Evolutionary conservation across 2,888 invertebrate genomes (phyloP).

Genomic region (Ophion ellenae): DNA sequence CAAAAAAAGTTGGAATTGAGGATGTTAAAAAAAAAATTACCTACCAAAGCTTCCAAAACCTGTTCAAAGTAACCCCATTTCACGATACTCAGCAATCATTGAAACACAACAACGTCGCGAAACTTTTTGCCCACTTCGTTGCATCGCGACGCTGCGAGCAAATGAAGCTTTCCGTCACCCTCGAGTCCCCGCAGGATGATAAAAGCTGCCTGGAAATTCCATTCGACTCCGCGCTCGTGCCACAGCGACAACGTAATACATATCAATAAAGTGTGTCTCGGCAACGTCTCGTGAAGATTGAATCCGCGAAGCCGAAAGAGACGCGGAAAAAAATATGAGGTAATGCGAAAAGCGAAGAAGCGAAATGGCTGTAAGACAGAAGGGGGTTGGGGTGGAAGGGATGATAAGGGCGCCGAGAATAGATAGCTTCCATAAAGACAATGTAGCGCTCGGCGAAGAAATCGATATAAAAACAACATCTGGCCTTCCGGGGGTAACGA

Average conservation of each 20-base stretch:
- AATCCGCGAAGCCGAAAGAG: conserved; percentile 20
- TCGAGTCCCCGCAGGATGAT: neutral
- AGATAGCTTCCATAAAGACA: conserved; percentile 62
- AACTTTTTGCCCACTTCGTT: too few species aligned
- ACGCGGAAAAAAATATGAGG: conserved; percentile 21
- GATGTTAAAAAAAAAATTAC: too few species aligned
- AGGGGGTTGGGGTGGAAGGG: neutral
- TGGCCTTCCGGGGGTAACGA: conserved; percentile 67
- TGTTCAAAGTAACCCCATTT: too few species aligned
- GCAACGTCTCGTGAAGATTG: conserved; percentile 49
- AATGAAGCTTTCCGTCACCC: conserved; percentile 5
- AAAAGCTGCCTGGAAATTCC: neutral
- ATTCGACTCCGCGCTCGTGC: neutral
- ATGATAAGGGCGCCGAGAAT: neutral
- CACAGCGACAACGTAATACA: neutral
- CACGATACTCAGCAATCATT: too few species aligned
- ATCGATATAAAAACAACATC: conserved; percentile 68
- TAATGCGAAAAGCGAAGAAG: conserved; percentile 29
- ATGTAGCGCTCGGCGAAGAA: conserved; percentile 60
- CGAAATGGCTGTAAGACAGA: neutral
- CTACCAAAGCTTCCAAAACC: too few species aligned
- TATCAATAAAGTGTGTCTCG: conserved; percentile 49
- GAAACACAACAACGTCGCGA: too few species aligned
- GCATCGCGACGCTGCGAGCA: neutral
- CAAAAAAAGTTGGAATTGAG: too few species aligned